Evolutionary conservation across 2,888 invertebrate species (phyloP).

Genomic region (Aquatica leii): DNA sequence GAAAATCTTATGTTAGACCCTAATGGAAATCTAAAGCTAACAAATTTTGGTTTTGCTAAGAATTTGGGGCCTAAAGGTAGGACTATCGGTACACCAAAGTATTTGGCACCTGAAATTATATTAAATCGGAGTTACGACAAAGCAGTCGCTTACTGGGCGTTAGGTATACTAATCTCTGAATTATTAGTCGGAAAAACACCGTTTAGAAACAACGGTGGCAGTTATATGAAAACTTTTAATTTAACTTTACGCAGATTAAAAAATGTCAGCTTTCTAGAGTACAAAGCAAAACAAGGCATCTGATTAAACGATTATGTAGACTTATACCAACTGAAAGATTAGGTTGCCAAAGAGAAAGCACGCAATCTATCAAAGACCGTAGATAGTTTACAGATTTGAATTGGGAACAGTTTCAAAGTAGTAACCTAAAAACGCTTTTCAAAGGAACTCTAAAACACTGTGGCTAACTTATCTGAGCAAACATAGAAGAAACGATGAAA

Average conservation of each 20-base stretch:
- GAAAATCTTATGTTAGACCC: constrained; percentile 90
- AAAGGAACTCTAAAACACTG: constrained; percentile 73
- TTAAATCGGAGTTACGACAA: constrained; percentile 84
- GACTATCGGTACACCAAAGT: constrained; percentile 95
- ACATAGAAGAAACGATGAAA: too few species aligned
- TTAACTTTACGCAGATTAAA: constrained; percentile 92
- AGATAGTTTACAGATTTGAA: constrained; percentile 93
- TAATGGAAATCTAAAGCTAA: constrained; percentile 89
- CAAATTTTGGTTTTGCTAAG: constrained; percentile 95
- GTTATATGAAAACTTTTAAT: constrained; percentile 95
- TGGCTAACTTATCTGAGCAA: too few species aligned
- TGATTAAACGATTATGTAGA: constrained; percentile 87
- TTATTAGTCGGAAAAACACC: constrained; percentile 88
- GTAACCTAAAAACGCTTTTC: constrained; percentile 73
- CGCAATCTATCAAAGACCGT: constrained; percentile 79
- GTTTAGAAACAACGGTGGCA: constrained; percentile 85
- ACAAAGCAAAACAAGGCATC: constrained; percentile 77
- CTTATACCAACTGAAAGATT: constrained; percentile 87
- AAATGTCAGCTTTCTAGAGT: constrained; percentile 83
- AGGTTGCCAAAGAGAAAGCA: constrained; percentile 88
- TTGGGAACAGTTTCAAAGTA: constrained; percentile 79
- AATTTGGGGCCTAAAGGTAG: constrained; percentile 79
- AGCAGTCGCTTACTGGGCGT: constrained; percentile 94
- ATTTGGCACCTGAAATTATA: constrained; percentile 90
- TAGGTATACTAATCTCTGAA: constrained; percentile 89